Conservation (phyloP, 1,140 invertebrate genomes). For the Hypothenemus hampei region DNA sequence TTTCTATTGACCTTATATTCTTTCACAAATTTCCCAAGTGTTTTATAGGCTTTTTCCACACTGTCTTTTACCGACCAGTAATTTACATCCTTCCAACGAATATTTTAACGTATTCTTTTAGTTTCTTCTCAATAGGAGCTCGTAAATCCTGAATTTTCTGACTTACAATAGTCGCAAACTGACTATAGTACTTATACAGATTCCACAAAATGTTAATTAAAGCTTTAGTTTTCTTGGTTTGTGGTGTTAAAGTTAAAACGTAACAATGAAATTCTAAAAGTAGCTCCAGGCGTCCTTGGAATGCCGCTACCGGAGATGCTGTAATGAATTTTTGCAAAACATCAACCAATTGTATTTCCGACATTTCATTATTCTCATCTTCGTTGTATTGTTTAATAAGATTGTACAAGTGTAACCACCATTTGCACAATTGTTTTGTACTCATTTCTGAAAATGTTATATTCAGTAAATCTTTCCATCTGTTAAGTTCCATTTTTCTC, state of each 20-base stretch:
- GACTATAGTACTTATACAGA: slow-evolving; percentile 76
- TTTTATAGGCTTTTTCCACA: slow-evolving; percentile 82
- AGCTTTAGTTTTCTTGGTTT: slow-evolving; percentile 47
- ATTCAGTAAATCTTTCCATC: slow-evolving; percentile 77
- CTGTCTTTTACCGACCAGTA: slow-evolving; percentile 90
- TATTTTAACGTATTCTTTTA: slow-evolving; percentile 94
- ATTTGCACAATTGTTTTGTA: slow-evolving; percentile 63
- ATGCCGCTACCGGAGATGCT: slow-evolving; percentile 78
- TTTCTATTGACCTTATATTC: slow-evolving; percentile 54
- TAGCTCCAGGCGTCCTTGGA: slow-evolving; percentile 70
- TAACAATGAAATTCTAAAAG: slow-evolving; percentile 75
- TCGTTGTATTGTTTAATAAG: slow-evolving; percentile 45
- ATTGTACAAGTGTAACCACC: slow-evolving; percentile 87
- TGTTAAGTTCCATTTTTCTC: slow-evolving; percentile 84
- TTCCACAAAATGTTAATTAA: slow-evolving; percentile 76
- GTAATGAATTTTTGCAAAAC: slow-evolving; percentile 81
- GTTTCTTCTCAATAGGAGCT: slow-evolving; percentile 81
- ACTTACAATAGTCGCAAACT: slow-evolving; percentile 65
- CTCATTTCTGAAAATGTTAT: slow-evolving; percentile 51
- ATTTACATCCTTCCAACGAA: slow-evolving; percentile 92
- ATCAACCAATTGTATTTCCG: slow-evolving; percentile 46
- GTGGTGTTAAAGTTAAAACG: slow-evolving; percentile 52
- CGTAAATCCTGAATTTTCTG: slow-evolving; percentile 61
- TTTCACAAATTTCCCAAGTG: slow-evolving; percentile 79
- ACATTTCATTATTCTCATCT: slow-evolving; percentile 23